Base-by-base conservation (phyloP, 2,113 vertebrate species). In the Peromyscus leucopus region DNA sequence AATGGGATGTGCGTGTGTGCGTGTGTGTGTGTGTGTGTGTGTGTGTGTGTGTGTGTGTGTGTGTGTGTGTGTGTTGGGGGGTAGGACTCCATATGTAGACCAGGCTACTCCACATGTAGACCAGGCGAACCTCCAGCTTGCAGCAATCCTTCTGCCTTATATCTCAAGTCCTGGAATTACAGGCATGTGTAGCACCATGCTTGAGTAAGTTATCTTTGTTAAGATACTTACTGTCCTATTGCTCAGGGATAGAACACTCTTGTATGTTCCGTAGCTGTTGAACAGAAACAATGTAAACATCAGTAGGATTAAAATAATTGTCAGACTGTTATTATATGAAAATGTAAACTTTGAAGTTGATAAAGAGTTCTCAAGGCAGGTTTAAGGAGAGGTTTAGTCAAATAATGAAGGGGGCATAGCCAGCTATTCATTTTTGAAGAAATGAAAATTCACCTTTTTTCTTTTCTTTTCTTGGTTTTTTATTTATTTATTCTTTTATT, bases 261-360 rank as follows among this genome's bases (percentile, higher is more conserved):
- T 74, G 1, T 21, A 36, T 57, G 51, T 21, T 33, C 48, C 51
- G 11, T 91, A 75, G 82, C 19, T 91, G 61, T 33, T 31, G 28
- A 93, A 96, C 86, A 83, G 21, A 76, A 87, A 92, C 55, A 36
- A 39, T 26, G 82, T 42, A 46, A 48, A 90, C 28, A 96, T 11
- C 13, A 10, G 36, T 39, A 86, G 42, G 80, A 42, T 51, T 76
- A 75, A 76, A 67, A 33, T 85, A 10, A 36, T 48, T 48, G 39
- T 91, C 87, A 94, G 57, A 75, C 19, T 90, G 94, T 91, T 88
- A 55, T 90, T 75, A 39, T 76, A 89, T 85, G 5, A n/a, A 48
- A 76, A 84, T 24, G 42, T 74, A 36, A 33, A 5, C 19, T 88
- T 80, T 90, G 91, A 94, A 86, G 80, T 48, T 86, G 26, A 36